These are phyloP conservation scores for Tetrax tetrax DNA, from an alignment of 2,113 vertebrate species.

Conservation along the genomic window DNA sequence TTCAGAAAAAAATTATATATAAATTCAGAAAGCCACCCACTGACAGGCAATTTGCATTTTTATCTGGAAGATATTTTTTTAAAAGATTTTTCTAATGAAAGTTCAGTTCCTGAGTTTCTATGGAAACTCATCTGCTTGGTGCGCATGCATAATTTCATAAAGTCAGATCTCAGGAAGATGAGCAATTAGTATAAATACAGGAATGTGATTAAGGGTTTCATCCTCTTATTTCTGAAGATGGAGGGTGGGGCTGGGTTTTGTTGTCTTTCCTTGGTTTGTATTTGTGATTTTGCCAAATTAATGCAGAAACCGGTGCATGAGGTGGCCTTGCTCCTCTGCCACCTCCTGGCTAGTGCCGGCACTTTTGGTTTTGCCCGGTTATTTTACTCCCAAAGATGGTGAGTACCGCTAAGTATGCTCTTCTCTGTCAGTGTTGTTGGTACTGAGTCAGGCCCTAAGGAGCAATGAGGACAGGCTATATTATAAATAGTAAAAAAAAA, in stretches of 20 bases:
- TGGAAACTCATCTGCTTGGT: constrained; percentile 77
- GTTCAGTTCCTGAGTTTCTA: constrained; percentile 77
- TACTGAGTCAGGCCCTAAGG: neutral
- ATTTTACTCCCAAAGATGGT: neutral
- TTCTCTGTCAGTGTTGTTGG: neutral
- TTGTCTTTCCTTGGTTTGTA: neutral
- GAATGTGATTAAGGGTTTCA: constrained; percentile 52
- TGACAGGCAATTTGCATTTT: constrained; percentile 77
- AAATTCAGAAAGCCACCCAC: constrained; percentile 70
- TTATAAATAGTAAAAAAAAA: neutral
- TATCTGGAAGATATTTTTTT: constrained; percentile 74
- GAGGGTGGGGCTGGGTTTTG: neutral
- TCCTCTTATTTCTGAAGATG: neutral
- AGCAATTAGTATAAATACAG: constrained; percentile 66
- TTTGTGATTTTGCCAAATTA: neutral
- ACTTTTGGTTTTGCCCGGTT: neutral
- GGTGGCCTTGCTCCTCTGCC: constrained; percentile 32
- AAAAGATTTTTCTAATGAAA: constrained; percentile 68
- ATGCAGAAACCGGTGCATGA: neutral
- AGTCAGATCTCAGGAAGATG: constrained; percentile 65
- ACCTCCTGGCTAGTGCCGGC: constrained; percentile 50
- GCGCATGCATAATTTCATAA: constrained; percentile 71
- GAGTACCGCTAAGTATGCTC: neutral
- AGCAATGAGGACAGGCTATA: neutral
- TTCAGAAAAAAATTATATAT: constrained; percentile 40